Evolutionary conservation across 2,113 vertebrate genomes (phyloP), one percentile per base, ranked within the genome.

Genomic region (Amblyornis subalaris): DNA sequence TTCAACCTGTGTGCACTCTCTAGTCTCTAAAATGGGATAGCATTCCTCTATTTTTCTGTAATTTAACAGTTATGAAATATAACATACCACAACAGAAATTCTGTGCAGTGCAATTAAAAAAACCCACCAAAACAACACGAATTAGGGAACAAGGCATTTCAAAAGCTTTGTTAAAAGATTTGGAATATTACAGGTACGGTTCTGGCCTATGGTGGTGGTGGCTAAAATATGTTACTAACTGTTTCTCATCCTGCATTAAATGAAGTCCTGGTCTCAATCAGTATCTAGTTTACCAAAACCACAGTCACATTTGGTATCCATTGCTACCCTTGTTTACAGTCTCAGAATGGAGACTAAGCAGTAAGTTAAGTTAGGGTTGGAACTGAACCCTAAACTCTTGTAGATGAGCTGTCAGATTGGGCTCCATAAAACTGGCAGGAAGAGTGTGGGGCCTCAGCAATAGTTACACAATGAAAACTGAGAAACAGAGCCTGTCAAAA

Each of bases 271-370:
- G 35, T 92, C 67, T 82, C 47, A 93, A 89, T 91, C 62, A 81
- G 50, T 58, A 89, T 51, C 57, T 76, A 73, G 54, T 72, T 92
- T 79, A 91, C 21, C 35, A 66, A 96, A 95, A 95, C 81, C 94
- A 76, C 91, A 89, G 66, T 76, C 42, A 76, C 89, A 89, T 94
- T 96, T 96, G 91, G 81, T 89, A 95, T 93, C 72, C 62, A 93
- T 94, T 88, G 87, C 79, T 95, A 58, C 5, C 38, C 91, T 79
- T 94, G 84, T 93, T 95, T 91, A 89, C 66, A 83, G 36, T 54
- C 28, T 85, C 66, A 79, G 81, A 89, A 82, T 54, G 33, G 23
- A 87, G 42, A 54, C 74, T 58, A 75, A 84, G 84, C 79, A 90
- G 16, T 80, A 92, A 87, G 61, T 87, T 72, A 93, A 61, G 48